These are phyloP conservation scores for Anomalospiza imberbis DNA, from an alignment of 2,797 vertebrate species.

Conservation along the genomic window DNA sequence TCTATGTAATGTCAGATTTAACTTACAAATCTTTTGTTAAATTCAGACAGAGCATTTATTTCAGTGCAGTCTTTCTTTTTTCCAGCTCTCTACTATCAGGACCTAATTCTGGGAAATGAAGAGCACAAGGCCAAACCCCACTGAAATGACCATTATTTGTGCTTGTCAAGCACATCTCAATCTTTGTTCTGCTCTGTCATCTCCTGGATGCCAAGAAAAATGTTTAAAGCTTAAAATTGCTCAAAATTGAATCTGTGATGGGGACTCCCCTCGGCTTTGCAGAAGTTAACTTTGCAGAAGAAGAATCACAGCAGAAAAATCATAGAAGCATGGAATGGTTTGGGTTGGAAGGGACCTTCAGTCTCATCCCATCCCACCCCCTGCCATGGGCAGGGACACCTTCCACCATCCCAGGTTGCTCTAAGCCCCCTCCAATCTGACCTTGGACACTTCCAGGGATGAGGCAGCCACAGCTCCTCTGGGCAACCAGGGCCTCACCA, in stretches of 20 bases:
- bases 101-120: neutral
- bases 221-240: neutral
- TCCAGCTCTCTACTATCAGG: neutral
- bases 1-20: neutral
- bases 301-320: neutral
- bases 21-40: neutral
- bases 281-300: neutral
- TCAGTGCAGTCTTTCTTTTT: neutral
- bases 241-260: neutral
- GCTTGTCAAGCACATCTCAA: neutral
- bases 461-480: neutral
- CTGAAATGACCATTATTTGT: neutral
- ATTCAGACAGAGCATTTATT: neutral
- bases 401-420: neutral
- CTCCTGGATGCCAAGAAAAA: neutral
- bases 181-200: neutral
- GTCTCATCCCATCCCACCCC: neutral
- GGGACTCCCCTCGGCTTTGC: neutral
- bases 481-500: fast-evolving
- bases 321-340: neutral
- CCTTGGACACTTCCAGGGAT: neutral
- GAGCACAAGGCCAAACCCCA: neutral
- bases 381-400: neutral
- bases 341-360: neutral
- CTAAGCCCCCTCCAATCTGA: fast-evolving